Evolutionary conservation across 2,888 invertebrate species (phyloP), one percentile per base, ranked within the genome.

Genomic region (Eupithecia insigniata): DNA sequence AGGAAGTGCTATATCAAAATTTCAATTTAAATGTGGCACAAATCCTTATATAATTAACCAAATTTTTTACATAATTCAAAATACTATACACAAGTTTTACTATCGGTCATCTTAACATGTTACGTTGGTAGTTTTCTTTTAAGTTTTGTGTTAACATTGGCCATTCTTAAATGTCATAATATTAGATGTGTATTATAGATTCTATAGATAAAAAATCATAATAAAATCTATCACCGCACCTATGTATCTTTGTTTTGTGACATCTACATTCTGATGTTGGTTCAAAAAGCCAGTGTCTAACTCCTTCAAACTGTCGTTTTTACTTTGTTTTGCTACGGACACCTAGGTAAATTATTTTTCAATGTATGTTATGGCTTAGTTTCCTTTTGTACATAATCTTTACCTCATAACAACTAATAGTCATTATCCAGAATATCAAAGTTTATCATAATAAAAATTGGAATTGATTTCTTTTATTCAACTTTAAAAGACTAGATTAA

Each of bases 151-250:
- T 87, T 87, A 84, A 85, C 84, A 88, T 90, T 87, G 88, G 88
- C 89, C 89, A 88, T 89, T 90, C 83, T 87, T 90, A 87, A 87
- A 89, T 90, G 90, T 91, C 91, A 91, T 91, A 90, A 91, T 91
- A 77, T 77, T 90, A 90, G 88, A 88, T 90, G 87, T 92, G 89
- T 92, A 90, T 88, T 89, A 92, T 90, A 92, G 89, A 86, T 89
- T 91, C 84, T 85, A 89, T 85, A 36, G 83, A 85, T 88, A 87
- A 86, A 83, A 85, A 83, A 86, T 82, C 84, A 82, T 83, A 81
- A 82, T 83, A 83, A 86, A 86, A 82, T 84, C 81, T 82, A 83
- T 85, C 83, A 68, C 51, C 83, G 82, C 83, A 83, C 78, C 80
- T 79, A 83, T n/a, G n/a, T n/a, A n/a, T 82, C 72, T 81, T 83